Base-by-base conservation (phyloP, 2,113 vertebrate species). In the Engraulis encrasicolus region DNA sequence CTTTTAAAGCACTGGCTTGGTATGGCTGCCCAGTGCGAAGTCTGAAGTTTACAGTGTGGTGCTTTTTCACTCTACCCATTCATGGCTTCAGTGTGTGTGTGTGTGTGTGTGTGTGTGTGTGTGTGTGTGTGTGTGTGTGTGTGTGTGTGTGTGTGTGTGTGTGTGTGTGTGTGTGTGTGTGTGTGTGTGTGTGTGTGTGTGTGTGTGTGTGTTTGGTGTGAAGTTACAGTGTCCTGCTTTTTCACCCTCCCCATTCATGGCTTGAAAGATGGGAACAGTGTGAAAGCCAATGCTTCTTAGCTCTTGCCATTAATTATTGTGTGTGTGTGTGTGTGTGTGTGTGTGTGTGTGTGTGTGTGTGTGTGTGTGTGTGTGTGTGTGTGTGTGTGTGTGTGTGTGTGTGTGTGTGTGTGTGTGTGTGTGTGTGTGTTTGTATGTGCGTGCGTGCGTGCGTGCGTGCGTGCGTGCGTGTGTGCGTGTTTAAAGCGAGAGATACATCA, bases 281-380 rank as follows among this genome's bases (percentile, higher is more conserved):
- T 82, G 78, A 92, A 93, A 88, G 84, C 89, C 87, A 61, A 82
- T 81, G 78, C 23, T 77, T 88, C 90, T 91, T 87, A 88, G 86
- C 84, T 82, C 66, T 27, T 49, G 54, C 85, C 84, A 66, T 91
- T 92, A 90, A 89, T 93, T 88, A 86, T 85, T 48, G 61, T 34
- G 77, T 19, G 80, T 31, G 61, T 14, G 58, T 6, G 66, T 52
- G 79, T 84, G 79, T 48, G 58, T 37, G 78, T 17, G 82, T 27
- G 58, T 27, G 54, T 48, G 61, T 34, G 77, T 19, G 80, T 31
- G 61, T 14, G 58, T 6, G 66, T 52, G 79, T 84, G 79, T 48
- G 58, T 37, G 78, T 17, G 78, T 48, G 61, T 34, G 77, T 19
- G 80, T 31, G 61, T 14, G 58, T 6, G 66, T 52, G 79, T 84